Base-by-base conservation (phyloP, 2,113 vertebrate species). In the Sceloporus undulatus region DNA sequence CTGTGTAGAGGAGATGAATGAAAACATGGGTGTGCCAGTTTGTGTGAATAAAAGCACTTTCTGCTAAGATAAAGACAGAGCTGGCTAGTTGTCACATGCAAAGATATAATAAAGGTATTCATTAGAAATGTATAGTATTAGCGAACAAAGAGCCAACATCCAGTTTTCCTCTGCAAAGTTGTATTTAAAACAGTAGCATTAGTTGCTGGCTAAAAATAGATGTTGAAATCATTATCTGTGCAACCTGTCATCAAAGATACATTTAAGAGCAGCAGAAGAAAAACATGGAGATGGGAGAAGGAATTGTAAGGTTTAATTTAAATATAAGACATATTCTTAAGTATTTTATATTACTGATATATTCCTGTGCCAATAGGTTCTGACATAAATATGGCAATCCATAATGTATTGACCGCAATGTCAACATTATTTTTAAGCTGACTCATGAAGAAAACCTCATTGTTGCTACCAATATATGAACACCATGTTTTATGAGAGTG, bases 381-480 rank as follows among this genome's bases (percentile, higher is more conserved):
- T 94, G 95, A 91, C 93, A 94, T 85, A 92, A 94, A 91, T 93
- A 90, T 76, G 81, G 91, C 90, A 92, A 87, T 88, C 25, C 85
- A 74, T 87, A 87, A 93, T 87, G 83, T 87, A 93, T 94, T 79
- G 88, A 89, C 94, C 85, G 0, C 81, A 90, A 95, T 90, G 92
- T 92, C 94, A 96, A 90, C 85, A 65, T 96, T 88, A 90, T 92
- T 95, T 95, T 89, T 94, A 95, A 94, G 94, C 95, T 96, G 96
- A 94, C 91, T 96, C 79, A 1, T 91, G 92, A 93, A 94, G 93
- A 87, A 94, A 73, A 86, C 42, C 87, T 89, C 71, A 1, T 91
- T 94, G 95, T 88, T 89, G 62, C 59, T 87, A 79, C 88, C 94
- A 92, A 90, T 91, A 89, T 93, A 83, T 66, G 38, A 77, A 68